Percentiles rank a stretch among this genome's conserved stretches.
Evolutionary conservation across 2,888 invertebrate genomes (phyloP).

Genomic region (Nebria brevicollis): DNA sequence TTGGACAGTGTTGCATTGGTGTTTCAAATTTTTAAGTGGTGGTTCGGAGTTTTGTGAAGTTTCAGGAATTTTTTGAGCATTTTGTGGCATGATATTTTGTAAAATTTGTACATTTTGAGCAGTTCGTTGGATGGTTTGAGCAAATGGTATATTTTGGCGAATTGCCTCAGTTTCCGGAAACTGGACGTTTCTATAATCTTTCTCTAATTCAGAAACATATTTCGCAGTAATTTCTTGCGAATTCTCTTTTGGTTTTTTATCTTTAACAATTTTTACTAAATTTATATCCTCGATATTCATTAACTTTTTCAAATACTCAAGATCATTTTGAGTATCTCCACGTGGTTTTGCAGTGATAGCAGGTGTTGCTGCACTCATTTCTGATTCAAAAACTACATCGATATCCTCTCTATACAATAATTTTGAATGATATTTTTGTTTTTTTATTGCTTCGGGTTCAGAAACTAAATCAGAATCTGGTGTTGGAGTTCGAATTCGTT

Average conservation of each 20-base stretch:
- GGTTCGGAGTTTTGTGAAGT: not conserved
- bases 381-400: slow-evolving; percentile 52
- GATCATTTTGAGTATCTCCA: slow-evolving; percentile 8
- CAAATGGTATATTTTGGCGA: not conserved
- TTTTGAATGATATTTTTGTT: slow-evolving; percentile 48
- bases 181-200: slow-evolving; percentile 28
- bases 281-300: not conserved
- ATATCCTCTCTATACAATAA: slow-evolving; percentile 54
- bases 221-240: slow-evolving; percentile 19
- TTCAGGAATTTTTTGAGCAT: not conserved
- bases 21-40: too few relatives aligned
- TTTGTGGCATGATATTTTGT: not conserved
- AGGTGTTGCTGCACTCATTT: slow-evolving; percentile 14
- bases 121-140: not conserved
- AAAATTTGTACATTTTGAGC: not conserved
- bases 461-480: slow-evolving; percentile 48
- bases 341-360: slow-evolving; percentile 19
- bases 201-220: slow-evolving; percentile 28
- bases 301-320: slow-evolving; percentile 4
- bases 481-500: slow-evolving; percentile 49
- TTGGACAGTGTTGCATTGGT: too few relatives aligned
- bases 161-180: slow-evolving; percentile 15
- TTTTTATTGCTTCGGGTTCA: slow-evolving; percentile 42
- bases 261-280: not conserved
- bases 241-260: not conserved